Conservation (phyloP, 2,888 invertebrate species). For the Xanthorhoe spadicearia region DNA sequence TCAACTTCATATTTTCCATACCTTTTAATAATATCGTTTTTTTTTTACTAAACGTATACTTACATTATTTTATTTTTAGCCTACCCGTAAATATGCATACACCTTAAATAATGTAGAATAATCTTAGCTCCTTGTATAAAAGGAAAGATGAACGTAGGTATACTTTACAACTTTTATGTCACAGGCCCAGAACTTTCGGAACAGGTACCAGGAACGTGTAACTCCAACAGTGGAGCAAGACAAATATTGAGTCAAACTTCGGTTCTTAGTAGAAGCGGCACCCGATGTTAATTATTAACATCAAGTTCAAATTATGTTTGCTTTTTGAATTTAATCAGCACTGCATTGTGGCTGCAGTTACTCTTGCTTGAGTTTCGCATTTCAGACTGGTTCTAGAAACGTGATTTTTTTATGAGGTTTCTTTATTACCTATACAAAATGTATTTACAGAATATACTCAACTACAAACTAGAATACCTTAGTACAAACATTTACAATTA, state of each 20-base stretch:
- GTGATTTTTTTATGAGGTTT: not conserved
- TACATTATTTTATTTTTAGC: too few relatives aligned
- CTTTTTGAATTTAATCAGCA: slow-evolving; percentile 48
- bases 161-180: slow-evolving; percentile 1
- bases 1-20: too few relatives aligned
- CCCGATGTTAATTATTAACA: slow-evolving; percentile 73
- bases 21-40: too few relatives aligned
- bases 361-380: slow-evolving; percentile 20
- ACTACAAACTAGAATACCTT: too few relatives aligned
- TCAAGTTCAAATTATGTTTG: slow-evolving; percentile 58
- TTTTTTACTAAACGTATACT: too few relatives aligned
- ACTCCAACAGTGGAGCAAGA: slow-evolving; percentile 70
- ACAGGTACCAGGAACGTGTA: slow-evolving; percentile 63
- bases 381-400: slow-evolving; percentile 9
- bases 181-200: slow-evolving; percentile 52
- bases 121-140: not conserved
- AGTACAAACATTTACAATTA: too few relatives aligned
- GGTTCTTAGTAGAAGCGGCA: slow-evolving; percentile 66
- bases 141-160: not conserved
- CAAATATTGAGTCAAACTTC: slow-evolving; percentile 74
- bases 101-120: too few relatives aligned
- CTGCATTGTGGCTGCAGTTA: slow-evolving; percentile 35
- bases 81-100: too few relatives aligned
- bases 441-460: too few relatives aligned
- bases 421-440: not conserved